Base-by-base conservation (phyloP, 2,797 vertebrate species). In the Acrossocheilus wenchowensis region DNA sequence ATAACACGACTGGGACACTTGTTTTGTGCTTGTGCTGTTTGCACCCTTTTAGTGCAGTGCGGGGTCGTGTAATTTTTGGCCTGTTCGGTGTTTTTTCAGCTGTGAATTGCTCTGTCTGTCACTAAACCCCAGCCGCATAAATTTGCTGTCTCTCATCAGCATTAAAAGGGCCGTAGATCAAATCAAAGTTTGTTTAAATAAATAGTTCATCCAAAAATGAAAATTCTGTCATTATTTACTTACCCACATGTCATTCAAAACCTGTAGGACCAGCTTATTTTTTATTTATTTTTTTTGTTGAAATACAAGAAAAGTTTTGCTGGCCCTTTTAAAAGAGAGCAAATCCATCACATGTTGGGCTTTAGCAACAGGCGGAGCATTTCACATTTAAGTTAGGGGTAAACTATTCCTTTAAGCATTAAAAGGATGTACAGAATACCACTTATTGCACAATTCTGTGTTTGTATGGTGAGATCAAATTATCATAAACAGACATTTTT, bases 71-170 rank as follows among this genome's bases (percentile, higher is more conserved):
- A 34, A 57, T 26, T 71, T 39, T 87, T 87, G 86, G 80, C 43
- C 60, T 86, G 60, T 21, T 77, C 36, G 9, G 57, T 82, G 72
- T 86, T 77, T 86, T 82, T 69, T 45, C 80, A 82, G 85, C 79
- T 86, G 85, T 41, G 57, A 66, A 62, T 66, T 41, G 34, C 71
- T 81, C 23, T 19, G 72, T 86, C 48, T 60, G 36, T 69, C 66
- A 43, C 50, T 54, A 85, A 85, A 69, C 36, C 23, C 19, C 48
- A 48, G 4, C 1, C 7, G n/a, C 26, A 43, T 41, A 43, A 5
- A 73, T 77, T 45, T 74, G 54, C 15, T 73, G 71, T 60, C n/a
- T 30, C 39, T 43, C 60, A 60, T 85, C 66, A 45, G 75, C 50
- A 48, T 79, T 72, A 60, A 71, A 78, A 84, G n/a, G 9, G 1